Percentiles rank a stretch among this genome's conserved stretches.
Evolutionary conservation across 2,888 invertebrate species (phyloP).

Genomic region (Bellardia bayeri): DNA sequence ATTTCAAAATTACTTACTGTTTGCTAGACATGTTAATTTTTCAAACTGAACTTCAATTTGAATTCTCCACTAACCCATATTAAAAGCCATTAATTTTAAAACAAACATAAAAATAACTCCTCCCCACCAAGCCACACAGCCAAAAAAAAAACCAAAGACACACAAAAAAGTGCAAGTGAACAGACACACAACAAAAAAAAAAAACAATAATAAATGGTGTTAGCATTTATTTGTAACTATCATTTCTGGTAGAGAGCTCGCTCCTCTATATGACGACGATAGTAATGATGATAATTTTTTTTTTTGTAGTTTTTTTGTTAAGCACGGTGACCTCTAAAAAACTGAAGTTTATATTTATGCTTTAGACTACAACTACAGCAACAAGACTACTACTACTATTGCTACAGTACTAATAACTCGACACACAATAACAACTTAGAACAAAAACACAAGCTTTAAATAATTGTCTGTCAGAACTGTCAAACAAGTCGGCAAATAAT

Average conservation of each 20-base stretch:
- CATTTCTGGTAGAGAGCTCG: constrained; percentile 53
- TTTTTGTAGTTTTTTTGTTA: constrained; percentile 15
- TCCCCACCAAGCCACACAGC: constrained; percentile 36
- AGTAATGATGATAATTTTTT: constrained; percentile 53
- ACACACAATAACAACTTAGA: constrained; percentile 72
- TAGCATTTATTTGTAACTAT: constrained; percentile 71
- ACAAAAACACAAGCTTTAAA: constrained; percentile 84
- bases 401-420: constrained; percentile 68
- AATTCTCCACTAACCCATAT: constrained; percentile 63
- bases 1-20: background rate
- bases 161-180: constrained; percentile 63
- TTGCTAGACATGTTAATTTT: constrained; percentile 40
- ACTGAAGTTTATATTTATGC: constrained; percentile 69
- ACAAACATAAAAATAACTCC: constrained; percentile 45
- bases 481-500: constrained; percentile 84
- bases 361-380: constrained; percentile 55
- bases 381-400: constrained; percentile 26
- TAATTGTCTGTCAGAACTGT: constrained; percentile 85
- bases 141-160: constrained; percentile 30
- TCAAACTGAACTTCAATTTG: constrained; percentile 43
- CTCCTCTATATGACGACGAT: constrained; percentile 49
- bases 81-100: constrained; percentile 69
- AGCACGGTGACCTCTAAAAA: constrained; percentile 71
- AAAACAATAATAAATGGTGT: constrained; percentile 66
- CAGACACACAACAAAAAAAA: constrained; percentile 32